Base-by-base conservation (phyloP, 2,113 vertebrate genomes). In the Leucosticte australis region DNA sequence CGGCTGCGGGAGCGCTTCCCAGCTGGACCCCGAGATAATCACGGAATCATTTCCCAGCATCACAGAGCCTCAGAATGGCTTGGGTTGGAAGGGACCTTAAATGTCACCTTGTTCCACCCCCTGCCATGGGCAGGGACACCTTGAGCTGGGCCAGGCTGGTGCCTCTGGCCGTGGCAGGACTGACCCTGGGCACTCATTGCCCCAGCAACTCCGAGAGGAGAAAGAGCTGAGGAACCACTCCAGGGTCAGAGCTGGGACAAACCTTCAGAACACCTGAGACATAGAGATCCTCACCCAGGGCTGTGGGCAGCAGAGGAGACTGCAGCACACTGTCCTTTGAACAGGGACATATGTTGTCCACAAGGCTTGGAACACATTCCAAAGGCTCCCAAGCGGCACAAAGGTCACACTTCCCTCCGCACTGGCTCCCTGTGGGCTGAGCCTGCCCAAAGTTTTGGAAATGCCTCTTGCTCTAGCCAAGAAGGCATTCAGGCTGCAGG, bases 1-100 rank as follows among this genome's bases (percentile, higher is more conserved):
- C 2, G 1, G 56, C 46, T 2, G 0, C 0, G 2, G 47, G 55
- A 26, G 55, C 6, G 0, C 52, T 65, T 74, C 83, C 81, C 84
- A 35, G 60, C 41, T 5, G 31, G 56, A 12, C 37, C 37, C 35
- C 4, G 31, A 83, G 80, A 83, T 77, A 90, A 83, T 56, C 42
- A 37, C 0, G 15, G 71, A 50, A 56, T 28, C 26, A 19, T 50
- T 56, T 49, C 49, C 49, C 30, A 56, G 41, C 49, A 19, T 3
- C 35, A 22, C 70, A 18, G 63, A 69, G 49, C 10, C 63, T 22
- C 55, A 53, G 33, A 5, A 62, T 0, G 27, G 31, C 22, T 16
- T 24, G 49, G 56, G 10, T 1, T 63, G 42, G 71, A 42, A 90
- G 15, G 15, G 27, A 47, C 42, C 27, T 17, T 4, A 27, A 28